Percentiles rank a stretch among this genome's conserved stretches.
Evolutionary conservation across 1,140 invertebrate genomes (phyloP).

Genomic region (Druon quercuslanigerum): DNA sequence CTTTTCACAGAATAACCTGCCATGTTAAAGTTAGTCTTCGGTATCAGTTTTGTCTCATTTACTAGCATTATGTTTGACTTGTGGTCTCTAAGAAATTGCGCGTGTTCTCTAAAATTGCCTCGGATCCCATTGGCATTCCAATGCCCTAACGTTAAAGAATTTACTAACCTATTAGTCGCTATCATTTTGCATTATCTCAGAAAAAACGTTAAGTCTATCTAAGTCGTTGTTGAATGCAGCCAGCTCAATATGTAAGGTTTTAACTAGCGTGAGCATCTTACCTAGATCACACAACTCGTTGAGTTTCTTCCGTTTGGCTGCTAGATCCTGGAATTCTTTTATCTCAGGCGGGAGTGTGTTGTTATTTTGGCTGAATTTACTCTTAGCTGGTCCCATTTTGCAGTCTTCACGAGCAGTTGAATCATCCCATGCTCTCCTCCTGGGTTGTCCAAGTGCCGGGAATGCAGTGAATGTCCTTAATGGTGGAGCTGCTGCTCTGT

Average conservation of each 20-base stretch:
- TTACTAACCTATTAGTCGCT: too few relatives aligned
- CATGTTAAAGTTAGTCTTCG: too few relatives aligned
- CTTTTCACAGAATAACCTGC: too few relatives aligned
- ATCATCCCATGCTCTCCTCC: neutral
- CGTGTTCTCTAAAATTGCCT: too few relatives aligned
- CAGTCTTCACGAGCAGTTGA: neutral
- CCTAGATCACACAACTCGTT: neutral
- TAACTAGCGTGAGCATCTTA: neutral
- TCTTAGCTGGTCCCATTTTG: neutral
- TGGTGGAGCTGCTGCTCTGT: too few relatives aligned
- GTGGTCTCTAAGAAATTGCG: too few relatives aligned
- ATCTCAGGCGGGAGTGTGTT: too few relatives aligned
- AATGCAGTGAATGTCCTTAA: neutral
- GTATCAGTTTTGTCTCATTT: too few relatives aligned
- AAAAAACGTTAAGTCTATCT: neutral
- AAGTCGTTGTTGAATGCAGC: neutral
- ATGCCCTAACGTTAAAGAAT: neutral
- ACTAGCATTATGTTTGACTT: too few relatives aligned
- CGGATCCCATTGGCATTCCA: conserved; percentile 6
- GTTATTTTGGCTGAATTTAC: neutral
- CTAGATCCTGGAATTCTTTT: too few relatives aligned
- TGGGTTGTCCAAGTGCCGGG: neutral
- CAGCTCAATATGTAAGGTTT: too few relatives aligned
- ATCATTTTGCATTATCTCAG: neutral
- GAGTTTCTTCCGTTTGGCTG: too few relatives aligned